Conservation (phyloP, 2,797 vertebrate species). For the Chaunax sp. region DNA sequence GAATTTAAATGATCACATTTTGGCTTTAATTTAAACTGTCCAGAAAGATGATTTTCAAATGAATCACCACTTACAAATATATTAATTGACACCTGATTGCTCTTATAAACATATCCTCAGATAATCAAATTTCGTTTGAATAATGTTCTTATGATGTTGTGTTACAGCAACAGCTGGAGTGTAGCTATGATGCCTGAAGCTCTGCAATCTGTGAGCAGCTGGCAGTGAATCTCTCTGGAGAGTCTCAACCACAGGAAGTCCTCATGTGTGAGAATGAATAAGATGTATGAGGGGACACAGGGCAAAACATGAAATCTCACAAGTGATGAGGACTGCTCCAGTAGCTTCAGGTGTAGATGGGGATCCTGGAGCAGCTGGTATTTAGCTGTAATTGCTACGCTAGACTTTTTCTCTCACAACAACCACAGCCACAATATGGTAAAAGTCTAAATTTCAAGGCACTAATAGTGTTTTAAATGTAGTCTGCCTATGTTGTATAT, state of each 20-base stretch:
- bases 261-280: conserved; percentile 21
- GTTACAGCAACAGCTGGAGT: conserved; percentile 32
- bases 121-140: conserved; percentile 15
- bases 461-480: too few relatives aligned
- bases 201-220: conserved; percentile 29
- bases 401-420: background rate
- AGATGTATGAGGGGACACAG: conserved; percentile 40
- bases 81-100: conserved; percentile 10
- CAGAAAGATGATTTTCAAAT: conserved; percentile 2
- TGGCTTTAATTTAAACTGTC: background rate
- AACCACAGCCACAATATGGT: too few relatives aligned
- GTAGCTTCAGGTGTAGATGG: conserved; percentile 60
- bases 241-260: conserved; percentile 19
- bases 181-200: conserved; percentile 13
- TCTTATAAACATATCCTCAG: background rate
- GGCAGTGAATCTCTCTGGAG: conserved; percentile 36
- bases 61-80: background rate
- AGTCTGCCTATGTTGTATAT: too few relatives aligned
- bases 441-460: too few relatives aligned
- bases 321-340: conserved; percentile 44
- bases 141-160: background rate
- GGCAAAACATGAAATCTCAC: conserved; percentile 40
- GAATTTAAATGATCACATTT: background rate
- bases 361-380: conserved; percentile 54
- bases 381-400: conserved; percentile 42